Conservation (phyloP, 2,888 invertebrate species). For the Macrophya alboannulata region DNA sequence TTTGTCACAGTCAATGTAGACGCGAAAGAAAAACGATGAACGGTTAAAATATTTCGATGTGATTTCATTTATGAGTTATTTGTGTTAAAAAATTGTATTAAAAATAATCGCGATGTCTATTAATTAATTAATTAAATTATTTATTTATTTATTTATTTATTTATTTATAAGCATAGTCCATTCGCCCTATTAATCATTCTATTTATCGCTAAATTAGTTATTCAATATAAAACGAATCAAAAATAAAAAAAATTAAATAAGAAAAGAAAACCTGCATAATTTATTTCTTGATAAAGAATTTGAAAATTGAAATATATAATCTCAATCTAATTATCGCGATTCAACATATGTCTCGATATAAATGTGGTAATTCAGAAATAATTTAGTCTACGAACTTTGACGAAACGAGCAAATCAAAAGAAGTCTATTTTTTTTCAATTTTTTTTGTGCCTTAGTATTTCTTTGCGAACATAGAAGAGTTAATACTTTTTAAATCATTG, state of each 20-base stretch:
- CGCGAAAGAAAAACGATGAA: not conserved
- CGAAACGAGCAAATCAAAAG: too few species aligned
- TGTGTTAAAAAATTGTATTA: not conserved
- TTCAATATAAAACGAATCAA: not conserved
- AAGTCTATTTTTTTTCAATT: too few species aligned
- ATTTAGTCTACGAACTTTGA: not conserved
- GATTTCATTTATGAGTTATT: not conserved
- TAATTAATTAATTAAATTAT: not conserved
- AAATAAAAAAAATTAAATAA: not conserved
- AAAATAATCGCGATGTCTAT: not conserved
- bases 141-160: not conserved
- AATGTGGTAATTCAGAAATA: not conserved
- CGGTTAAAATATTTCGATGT: not conserved
- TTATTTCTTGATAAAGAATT: not conserved
- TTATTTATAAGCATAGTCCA: not conserved
- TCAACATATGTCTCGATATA: not conserved
- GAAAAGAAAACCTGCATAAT: not conserved
- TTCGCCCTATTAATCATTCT: not conserved
- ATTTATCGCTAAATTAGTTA: not conserved
- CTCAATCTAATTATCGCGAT: not conserved
- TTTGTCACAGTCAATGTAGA: slow-evolving; percentile 8
- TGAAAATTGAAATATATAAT: not conserved
- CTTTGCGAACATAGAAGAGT: not conserved
- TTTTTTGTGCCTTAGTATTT: too few species aligned
- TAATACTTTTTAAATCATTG: not conserved